A percentile compares a stretch with the other conserved stretches of the same genome.
Conservation (phyloP, 2,113 vertebrate species). For the Indri indri region DNA sequence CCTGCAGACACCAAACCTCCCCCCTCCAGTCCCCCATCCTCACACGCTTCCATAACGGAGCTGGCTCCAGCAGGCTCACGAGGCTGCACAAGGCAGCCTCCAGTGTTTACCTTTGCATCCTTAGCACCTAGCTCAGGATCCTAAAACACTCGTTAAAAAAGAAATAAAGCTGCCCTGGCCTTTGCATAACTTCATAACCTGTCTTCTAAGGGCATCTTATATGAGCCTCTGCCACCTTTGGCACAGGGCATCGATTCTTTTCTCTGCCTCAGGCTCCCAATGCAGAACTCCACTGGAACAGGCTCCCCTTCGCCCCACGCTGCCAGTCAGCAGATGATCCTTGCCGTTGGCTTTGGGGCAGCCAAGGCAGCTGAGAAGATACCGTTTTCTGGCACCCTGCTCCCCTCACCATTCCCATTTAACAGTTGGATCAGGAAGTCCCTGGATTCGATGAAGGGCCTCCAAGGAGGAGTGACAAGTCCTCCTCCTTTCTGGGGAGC, state of each 20-base stretch:
- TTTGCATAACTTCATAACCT: neutral
- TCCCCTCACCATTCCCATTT: neutral
- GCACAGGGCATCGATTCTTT: accelerated
- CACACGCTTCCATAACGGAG: accelerated
- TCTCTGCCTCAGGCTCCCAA: neutral
- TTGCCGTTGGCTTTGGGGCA: neutral
- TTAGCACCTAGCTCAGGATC: neutral
- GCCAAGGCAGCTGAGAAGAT: neutral
- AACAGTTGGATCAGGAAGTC: neutral
- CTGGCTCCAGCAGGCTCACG: neutral
- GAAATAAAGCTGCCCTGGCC: neutral
- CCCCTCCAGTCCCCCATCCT: neutral
- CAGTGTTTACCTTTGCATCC: neutral
- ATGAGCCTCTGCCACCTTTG: neutral
- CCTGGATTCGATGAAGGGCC: neutral
- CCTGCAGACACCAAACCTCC: neutral
- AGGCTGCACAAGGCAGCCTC: neutral
- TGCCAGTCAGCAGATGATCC: neutral
- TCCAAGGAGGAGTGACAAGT: neutral
- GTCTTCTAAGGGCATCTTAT: neutral
- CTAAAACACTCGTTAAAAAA: neutral
- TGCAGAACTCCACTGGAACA: neutral
- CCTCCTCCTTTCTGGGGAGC: neutral
- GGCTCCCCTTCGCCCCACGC: neutral
- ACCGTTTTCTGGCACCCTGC: neutral